Evolutionary conservation across 2,888 invertebrate genomes (phyloP), one percentile per base, ranked within the genome.

Genomic region (Trilocha varians): DNA sequence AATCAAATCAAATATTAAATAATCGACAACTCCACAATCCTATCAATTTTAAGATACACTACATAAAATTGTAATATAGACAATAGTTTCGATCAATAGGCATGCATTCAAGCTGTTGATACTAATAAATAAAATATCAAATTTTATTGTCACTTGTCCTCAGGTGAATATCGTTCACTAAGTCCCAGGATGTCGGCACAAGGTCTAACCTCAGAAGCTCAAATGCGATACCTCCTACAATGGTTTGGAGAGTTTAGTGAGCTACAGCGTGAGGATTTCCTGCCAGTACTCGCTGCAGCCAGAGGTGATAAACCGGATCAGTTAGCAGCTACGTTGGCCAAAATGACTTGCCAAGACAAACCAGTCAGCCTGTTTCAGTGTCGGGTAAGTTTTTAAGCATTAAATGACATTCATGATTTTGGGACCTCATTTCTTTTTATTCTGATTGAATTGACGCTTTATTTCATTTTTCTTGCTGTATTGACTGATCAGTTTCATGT

Each of bases 161-260:
- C 55, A 78, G 75, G 53, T 52, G 66, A 75, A 32, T 57, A 67
- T 39, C 64, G 65, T n/a, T 67, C 72, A 3, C 43, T 68, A 46
- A 49, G 62, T 5, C 65, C 65, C 59, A 84, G 76, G 48, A 89
- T 89, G 88, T 87, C 89, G 25, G 80, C 82, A 44, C 79, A 84
- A 48, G 88, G 87, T 41, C 68, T 89, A 57, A 88, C 89, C 3
- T 76, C 90, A 32, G 92, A 92, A 62, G 91, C 91, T 3, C 95
- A 96, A 75, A 86, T 95, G 58, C 88, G 93, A 42, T 96, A 95
- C 69, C 83, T 95, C 52, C 85, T 93, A 43, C 92, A 94, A 66
- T 96, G 96, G 96, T 96, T 96, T 64, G 89, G 90, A 61, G 95
- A 95, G 76, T 96, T 94, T 90, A 95, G 95, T 66, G 95, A 95